phyloP scores from a whole-genome alignment of 2,888 invertebrate species.

The Cheilosia urbana region DNA sequence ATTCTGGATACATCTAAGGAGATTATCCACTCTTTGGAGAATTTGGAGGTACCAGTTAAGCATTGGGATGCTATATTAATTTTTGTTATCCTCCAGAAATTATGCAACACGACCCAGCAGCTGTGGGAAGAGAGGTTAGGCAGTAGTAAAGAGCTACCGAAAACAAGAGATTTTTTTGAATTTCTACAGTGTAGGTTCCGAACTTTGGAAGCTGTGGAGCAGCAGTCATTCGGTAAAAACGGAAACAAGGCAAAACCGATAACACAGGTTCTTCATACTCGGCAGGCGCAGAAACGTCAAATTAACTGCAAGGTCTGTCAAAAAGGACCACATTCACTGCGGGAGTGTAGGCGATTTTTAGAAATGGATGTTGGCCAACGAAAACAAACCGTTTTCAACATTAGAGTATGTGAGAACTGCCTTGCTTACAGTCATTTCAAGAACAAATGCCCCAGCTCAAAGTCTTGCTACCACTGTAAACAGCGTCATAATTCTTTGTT shows the following conservation, averaged over 20 bases:
- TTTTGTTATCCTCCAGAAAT: background rate
- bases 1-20: background rate
- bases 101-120: background rate
- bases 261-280: background rate
- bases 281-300: background rate
- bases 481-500: slow-evolving; percentile 1
- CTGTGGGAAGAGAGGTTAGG: background rate
- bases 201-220: background rate
- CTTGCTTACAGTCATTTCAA: slow-evolving; percentile 1
- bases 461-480: slow-evolving; percentile 13
- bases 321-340: too few species aligned
- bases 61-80: background rate
- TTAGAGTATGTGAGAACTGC: background rate
- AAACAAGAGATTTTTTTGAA: background rate
- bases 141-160: background rate
- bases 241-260: background rate
- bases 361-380: too few species aligned
- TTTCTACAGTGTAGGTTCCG: background rate
- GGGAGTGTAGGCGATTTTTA: too few species aligned
- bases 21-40: background rate
- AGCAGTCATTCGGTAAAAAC: background rate
- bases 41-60: background rate
- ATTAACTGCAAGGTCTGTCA: too few species aligned
- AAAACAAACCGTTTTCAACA: background rate
- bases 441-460: slow-evolving; percentile 3